Evolutionary conservation across 2,797 vertebrate genomes (phyloP).

Genomic region (Falco novaeseelandiae): DNA sequence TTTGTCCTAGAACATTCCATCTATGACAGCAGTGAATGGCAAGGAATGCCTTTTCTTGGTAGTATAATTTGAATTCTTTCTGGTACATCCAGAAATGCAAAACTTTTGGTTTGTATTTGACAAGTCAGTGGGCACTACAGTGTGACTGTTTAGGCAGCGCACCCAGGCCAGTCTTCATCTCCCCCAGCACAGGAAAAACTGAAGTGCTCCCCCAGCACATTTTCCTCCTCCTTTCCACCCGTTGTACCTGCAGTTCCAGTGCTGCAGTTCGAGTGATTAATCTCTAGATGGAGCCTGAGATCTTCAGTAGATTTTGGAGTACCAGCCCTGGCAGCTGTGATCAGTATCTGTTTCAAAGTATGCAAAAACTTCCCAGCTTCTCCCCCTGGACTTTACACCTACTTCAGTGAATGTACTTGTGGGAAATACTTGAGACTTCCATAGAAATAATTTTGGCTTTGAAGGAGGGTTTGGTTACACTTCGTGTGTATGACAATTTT

Average conservation of each 20-base stretch:
- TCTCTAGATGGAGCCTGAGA: slow-evolving; percentile 51
- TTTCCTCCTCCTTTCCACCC: neutral
- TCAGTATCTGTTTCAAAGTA: neutral
- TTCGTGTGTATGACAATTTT: neutral
- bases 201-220: neutral
- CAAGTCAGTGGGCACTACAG: neutral
- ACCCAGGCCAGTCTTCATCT: neutral
- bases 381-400: neutral
- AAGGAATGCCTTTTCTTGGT: neutral
- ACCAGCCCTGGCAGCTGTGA: fast-evolving
- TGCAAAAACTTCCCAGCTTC: neutral
- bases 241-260: neutral
- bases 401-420: neutral
- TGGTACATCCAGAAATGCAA: neutral
- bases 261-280: neutral
- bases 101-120: neutral
- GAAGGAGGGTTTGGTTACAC: neutral
- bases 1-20: neutral
- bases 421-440: neutral
- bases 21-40: neutral
- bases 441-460: neutral
- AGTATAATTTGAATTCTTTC: neutral
- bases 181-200: neutral
- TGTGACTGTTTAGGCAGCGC: neutral
- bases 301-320: neutral